phyloP scores from a whole-genome alignment of 1,140 invertebrate genomes.

The Argopecten irradians region DNA sequence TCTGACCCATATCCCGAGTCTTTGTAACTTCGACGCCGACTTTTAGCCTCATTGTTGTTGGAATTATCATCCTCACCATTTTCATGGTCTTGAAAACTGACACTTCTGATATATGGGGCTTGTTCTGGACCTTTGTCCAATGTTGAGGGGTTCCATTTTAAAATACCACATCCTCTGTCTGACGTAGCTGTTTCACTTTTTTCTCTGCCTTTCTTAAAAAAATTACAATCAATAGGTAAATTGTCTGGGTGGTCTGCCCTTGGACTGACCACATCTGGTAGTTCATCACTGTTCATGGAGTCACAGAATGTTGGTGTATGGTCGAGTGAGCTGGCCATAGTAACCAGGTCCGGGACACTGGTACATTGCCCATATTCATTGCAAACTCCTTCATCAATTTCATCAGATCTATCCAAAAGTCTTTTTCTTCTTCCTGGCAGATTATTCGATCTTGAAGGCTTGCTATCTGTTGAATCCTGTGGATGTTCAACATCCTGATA shows the following conservation, averaged over 20 bases:
- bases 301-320: background rate
- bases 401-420: background rate
- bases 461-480: background rate
- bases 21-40: background rate
- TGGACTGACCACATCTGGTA: background rate
- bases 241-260: background rate
- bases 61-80: background rate
- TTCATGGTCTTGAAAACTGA: background rate
- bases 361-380: background rate
- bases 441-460: background rate
- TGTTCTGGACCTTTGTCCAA: background rate
- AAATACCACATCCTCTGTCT: background rate
- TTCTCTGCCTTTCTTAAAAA: background rate
- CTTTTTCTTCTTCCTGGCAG: background rate
- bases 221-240: background rate
- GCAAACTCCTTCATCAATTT: background rate
- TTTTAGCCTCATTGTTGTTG: background rate
- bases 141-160: background rate
- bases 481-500: background rate
- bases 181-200: background rate
- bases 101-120: background rate
- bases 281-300: background rate
- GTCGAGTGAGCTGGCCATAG: background rate
- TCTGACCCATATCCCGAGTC: background rate
- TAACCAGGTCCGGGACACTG: background rate